These are phyloP conservation scores for Melanerpes formicivorus DNA, from an alignment of 2,113 vertebrate genomes.

Conservation along the genomic window DNA sequence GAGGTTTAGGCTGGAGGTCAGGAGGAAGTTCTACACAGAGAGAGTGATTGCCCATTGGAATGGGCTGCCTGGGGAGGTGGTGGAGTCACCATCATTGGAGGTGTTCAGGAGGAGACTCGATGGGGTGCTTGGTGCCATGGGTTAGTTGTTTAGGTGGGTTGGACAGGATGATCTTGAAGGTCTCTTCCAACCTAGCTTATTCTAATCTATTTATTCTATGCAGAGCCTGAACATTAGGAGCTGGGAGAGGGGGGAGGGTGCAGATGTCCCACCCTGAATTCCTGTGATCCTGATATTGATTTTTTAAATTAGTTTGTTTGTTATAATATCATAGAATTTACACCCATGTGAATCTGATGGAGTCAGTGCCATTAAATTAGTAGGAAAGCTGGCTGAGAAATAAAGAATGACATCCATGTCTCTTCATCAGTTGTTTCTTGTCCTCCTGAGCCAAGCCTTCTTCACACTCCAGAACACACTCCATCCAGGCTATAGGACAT, in stretches of 20 bases:
- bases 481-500: background rate
- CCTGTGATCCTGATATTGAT: background rate
- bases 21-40: too few species aligned
- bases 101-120: too few species aligned
- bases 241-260: background rate
- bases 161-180: too few species aligned
- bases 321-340: background rate
- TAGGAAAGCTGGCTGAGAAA: background rate
- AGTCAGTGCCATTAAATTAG: background rate
- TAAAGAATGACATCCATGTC: background rate
- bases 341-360: background rate
- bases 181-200: too few species aligned
- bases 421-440: background rate
- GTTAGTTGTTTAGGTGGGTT: too few species aligned
- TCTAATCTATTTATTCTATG: too few species aligned
- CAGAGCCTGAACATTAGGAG: background rate
- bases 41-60: too few species aligned
- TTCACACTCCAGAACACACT: background rate
- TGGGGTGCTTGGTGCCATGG: too few species aligned
- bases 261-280: background rate
- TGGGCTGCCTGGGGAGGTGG: too few species aligned
- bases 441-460: background rate
- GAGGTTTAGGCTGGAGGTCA: too few species aligned
- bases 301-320: too few species aligned
- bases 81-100: too few species aligned